Conservation (phyloP, 2,113 vertebrate species). For the mouse (Mus musculus) region GRCm39 chr1:87549001-87549500, state of each 20-base stretch:
- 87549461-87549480: background rate
- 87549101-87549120: background rate
- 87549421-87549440: background rate
- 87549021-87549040: background rate
- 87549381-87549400: background rate
- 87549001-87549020: background rate
- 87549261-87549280: background rate
- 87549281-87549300: background rate
- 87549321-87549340: background rate
- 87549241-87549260: background rate
- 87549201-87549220: background rate
- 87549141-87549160: constrained; percentile 19
- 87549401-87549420: background rate
- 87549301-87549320: background rate
- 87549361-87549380: background rate
- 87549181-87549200: background rate
- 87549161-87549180: background rate
- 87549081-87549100: constrained; percentile 59
- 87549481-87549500: background rate
- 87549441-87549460: background rate
- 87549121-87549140: background rate
- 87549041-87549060: background rate
- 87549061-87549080: constrained; percentile 16
- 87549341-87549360: background rate
- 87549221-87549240: background rate